A percentile compares a stretch with the other conserved stretches of the same genome.
Evolutionary conservation across 2,797 vertebrate genomes (phyloP).

Genomic region (Rhabdomys pumilio): DNA sequence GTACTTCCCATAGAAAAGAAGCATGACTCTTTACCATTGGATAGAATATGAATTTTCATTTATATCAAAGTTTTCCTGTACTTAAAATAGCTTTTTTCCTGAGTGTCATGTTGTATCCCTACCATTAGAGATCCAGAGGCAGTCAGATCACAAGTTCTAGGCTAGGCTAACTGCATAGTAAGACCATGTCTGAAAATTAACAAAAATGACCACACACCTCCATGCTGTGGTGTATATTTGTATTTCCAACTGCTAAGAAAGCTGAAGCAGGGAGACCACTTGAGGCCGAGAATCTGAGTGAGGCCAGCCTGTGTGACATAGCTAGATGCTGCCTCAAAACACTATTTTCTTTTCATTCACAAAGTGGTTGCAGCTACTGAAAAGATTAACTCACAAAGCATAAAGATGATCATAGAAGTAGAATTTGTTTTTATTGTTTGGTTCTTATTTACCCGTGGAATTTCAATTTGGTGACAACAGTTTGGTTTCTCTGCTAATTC

Average conservation of each 20-base stretch:
- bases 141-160: background rate
- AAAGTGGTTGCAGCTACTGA: conserved; percentile 8
- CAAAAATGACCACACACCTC: background rate
- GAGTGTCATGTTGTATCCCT: background rate
- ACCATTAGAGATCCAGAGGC: background rate
- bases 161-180: background rate
- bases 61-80: conserved; percentile 49
- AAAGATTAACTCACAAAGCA: conserved; percentile 5
- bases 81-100: background rate
- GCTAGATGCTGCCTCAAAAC: background rate
- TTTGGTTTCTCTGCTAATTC: conserved; percentile 50
- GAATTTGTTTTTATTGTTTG: conserved; percentile 39
- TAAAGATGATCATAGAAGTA: conserved; percentile 40
- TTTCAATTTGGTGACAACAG: conserved; percentile 30
- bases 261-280: background rate
- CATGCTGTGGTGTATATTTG: background rate
- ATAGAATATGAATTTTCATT: conserved; percentile 61
- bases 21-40: background rate
- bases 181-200: background rate
- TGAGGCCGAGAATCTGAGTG: background rate
- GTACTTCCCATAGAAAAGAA: background rate
- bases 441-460: conserved; percentile 53
- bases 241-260: no score
- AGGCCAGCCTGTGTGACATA: background rate
- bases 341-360: conserved; percentile 3